These are phyloP conservation scores for Manis pentadactyla DNA, from an alignment of 2,797 vertebrate genomes.

Conservation along the genomic window DNA sequence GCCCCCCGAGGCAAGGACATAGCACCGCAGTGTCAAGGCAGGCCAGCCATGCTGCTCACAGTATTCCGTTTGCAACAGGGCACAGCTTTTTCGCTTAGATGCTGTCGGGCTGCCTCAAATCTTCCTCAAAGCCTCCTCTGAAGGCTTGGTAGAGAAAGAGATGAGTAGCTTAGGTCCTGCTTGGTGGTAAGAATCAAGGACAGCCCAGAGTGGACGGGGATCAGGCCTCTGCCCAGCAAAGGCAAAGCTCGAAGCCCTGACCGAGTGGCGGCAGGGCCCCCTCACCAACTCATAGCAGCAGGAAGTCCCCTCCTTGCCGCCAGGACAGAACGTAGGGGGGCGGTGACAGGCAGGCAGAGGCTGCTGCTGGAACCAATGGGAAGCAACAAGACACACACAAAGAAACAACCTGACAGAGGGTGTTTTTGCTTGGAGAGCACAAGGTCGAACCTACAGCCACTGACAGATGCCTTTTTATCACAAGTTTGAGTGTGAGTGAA, in stretches of 20 bases:
- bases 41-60: not conserved
- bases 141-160: not conserved
- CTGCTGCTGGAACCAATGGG: not conserved
- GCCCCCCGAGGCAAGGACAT: not conserved
- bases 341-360: not conserved
- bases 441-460: not conserved
- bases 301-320: not conserved
- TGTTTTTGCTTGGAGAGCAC: not conserved
- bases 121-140: not conserved
- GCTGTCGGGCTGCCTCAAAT: fast-evolving
- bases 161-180: not conserved
- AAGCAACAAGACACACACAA: not conserved
- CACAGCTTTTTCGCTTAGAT: not conserved
- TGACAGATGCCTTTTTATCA: not conserved
- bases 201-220: not conserved
- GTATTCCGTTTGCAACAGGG: too few relatives aligned
- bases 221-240: not conserved
- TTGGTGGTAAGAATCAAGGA: not conserved
- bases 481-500: not conserved
- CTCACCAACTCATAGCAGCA: not conserved
- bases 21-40: not conserved
- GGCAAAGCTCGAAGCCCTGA: too few relatives aligned
- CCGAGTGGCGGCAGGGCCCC: not conserved
- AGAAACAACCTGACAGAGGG: not conserved
- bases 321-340: not conserved